Evolutionary conservation across 2,113 vertebrate species (phyloP), one percentile per base, ranked within the genome.

Genomic region (Petrocephalus zakoni): DNA sequence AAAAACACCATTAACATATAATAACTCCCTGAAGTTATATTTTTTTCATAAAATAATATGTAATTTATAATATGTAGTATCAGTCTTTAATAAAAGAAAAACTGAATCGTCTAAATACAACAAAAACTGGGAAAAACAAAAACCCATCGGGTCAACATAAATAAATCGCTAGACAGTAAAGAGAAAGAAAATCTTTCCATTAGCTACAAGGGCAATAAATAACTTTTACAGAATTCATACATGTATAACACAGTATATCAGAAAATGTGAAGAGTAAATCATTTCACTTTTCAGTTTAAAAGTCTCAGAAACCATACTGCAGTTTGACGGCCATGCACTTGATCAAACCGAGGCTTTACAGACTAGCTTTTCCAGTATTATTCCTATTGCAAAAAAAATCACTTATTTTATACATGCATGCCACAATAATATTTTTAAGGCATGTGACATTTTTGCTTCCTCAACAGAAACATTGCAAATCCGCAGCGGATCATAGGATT

Each of bases 371-470:
- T 78, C n/a, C 46, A 85, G 13, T 49, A 25, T 85, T 29, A 85
- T 85, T 85, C 52, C 15, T 51, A n/a, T 49, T 49, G 82, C 46
- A 51, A 25, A 72, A 72, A 72, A 72, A 85, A 52, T n/a, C 37
- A 82, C 34, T 83, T 83, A 25, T 51, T 51, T 22, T n/a, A 51
- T 51, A 78, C 72, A 78, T 42, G 34, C 72, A 78, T 78, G 72
- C 72, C 72, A 78, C 72, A 34, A 78, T 78, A 37, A 78, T 78
- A 78, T 78, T 78, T 29, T 78, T 78, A 78, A 78, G 72, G 72
- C 72, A 42, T 78, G 72, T 78, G 22, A 52, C 82, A 85, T 85
- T 49, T 52, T 52, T 85, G 84, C 84, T 55, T 86, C 52, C 84
- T 55, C 51, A 56, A 55, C 84, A 55, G 84, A 86, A 86, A 55